Percentiles rank a stretch among this genome's conserved stretches.
These are phyloP conservation scores for Falco punctatus DNA, from an alignment of 2,113 vertebrate species.

Conservation along the genomic window DNA sequence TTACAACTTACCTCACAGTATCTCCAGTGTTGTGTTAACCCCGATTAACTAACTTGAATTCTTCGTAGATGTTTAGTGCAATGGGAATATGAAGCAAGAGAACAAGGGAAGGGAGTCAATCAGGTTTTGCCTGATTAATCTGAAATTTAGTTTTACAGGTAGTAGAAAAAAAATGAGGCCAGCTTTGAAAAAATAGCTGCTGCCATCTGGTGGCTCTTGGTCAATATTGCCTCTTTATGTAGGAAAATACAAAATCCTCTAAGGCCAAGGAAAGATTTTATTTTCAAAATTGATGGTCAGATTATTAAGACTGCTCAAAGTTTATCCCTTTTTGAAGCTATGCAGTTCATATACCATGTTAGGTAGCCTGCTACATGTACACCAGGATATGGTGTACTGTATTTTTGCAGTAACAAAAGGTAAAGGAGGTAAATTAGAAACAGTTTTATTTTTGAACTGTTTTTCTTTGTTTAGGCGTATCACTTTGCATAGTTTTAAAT, in stretches of 20 bases:
- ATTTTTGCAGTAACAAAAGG: not conserved
- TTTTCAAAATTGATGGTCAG: not conserved
- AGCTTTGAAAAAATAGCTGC: not conserved
- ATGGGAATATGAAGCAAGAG: not conserved
- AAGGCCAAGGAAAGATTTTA: not conserved
- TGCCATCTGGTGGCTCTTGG: constrained; percentile 2
- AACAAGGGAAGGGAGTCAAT: not conserved
- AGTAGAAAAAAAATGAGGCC: not conserved
- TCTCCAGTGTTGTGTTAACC: not conserved
- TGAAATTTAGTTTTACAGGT: not conserved
- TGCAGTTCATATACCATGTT: not conserved
- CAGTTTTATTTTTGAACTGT: not conserved
- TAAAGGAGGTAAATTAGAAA: not conserved
- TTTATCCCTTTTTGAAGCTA: not conserved
- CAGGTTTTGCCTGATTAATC: not conserved
- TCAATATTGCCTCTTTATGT: not conserved
- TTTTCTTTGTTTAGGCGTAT: not conserved
- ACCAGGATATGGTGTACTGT: not conserved
- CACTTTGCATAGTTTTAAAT: not conserved
- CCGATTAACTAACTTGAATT: not conserved
- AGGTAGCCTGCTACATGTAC: not conserved
- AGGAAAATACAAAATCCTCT: not conserved
- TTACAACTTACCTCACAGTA: not conserved
- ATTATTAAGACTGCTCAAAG: not conserved
- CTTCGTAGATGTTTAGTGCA: not conserved